Conservation (phyloP, 2,797 vertebrate genomes). For the Poecilia wingei region DNA sequence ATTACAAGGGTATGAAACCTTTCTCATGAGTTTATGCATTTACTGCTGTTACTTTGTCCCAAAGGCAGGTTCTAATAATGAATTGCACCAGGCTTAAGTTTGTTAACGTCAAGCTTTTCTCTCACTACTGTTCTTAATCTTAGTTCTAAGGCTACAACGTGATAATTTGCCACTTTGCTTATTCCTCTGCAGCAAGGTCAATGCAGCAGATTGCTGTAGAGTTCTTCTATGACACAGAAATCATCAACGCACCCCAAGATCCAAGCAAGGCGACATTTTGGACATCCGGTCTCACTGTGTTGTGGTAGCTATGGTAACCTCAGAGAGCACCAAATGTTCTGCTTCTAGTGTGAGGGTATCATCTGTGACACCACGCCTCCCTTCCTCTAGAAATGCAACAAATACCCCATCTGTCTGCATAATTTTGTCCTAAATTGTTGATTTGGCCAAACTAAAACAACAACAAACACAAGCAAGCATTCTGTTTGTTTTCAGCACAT, state of each 20-base stretch:
- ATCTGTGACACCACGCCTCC: constrained; percentile 63
- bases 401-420: constrained; percentile 37
- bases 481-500: background rate
- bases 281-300: constrained; percentile 77
- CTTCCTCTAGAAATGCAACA: constrained; percentile 34
- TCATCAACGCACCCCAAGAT: constrained; percentile 52
- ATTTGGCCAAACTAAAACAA: constrained; percentile 11
- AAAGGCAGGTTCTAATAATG: constrained; percentile 14
- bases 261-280: constrained; percentile 70
- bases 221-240: constrained; percentile 50
- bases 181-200: constrained; percentile 10
- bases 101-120: background rate
- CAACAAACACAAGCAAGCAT: constrained; percentile 2
- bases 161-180: constrained; percentile 22
- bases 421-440: constrained; percentile 8
- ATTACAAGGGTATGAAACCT: constrained; percentile 59
- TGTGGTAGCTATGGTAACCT: constrained; percentile 83
- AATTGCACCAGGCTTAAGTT: constrained; percentile 17
- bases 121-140: constrained; percentile 16
- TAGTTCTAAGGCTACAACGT: constrained; percentile 8
- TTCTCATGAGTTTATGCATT: constrained; percentile 39
- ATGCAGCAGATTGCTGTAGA: constrained; percentile 16
- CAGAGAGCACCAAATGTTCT: constrained; percentile 79
- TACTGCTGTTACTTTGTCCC: constrained; percentile 35
- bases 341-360: constrained; percentile 75